phyloP scores from a whole-genome alignment of 1,140 invertebrate species.

The Drosophila carrolli region DNA sequence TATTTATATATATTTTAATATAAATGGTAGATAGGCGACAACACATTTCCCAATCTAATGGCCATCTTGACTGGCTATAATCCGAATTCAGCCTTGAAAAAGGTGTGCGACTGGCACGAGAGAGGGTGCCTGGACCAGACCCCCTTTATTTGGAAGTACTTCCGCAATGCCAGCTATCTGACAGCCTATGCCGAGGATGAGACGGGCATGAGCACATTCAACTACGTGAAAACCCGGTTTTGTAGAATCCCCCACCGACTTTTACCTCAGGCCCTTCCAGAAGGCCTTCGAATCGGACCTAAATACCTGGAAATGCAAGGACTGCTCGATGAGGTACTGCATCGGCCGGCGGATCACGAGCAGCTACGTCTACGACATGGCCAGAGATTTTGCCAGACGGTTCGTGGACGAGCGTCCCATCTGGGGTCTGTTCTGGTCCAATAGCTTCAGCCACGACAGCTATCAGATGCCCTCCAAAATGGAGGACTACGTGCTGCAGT shows the following conservation, averaged over 20 bases:
- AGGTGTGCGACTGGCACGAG: conserved; percentile 85
- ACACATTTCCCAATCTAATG: conserved; percentile 93
- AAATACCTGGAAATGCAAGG: conserved; percentile 29
- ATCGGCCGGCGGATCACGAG: conserved; percentile 86
- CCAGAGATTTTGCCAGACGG: conserved; percentile 86
- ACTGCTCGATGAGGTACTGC: conserved; percentile 79
- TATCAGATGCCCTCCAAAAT: conserved; percentile 87
- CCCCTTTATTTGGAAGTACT: conserved; percentile 92
- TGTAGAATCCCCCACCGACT: conserved; percentile 91
- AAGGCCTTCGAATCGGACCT: conserved; percentile 85
- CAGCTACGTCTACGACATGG: conserved; percentile 86
- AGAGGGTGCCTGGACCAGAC: conserved; percentile 86
- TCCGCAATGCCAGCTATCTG: conserved; percentile 88
- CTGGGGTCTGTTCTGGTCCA: conserved; percentile 93
- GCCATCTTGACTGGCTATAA: conserved; percentile 89
- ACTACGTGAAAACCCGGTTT: conserved; percentile 93
- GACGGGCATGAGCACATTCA: conserved; percentile 90
- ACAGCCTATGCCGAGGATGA: conserved; percentile 93
- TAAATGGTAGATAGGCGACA: conserved; percentile 87
- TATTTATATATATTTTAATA: too few species aligned
- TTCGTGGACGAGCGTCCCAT: conserved; percentile 84
- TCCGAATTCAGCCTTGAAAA: conserved; percentile 78
- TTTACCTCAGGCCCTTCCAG: conserved; percentile 91
- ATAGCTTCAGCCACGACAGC: conserved; percentile 91
- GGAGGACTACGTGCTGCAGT: conserved; percentile 87